Evolutionary conservation across 2,113 vertebrate genomes (phyloP), one percentile per base, ranked within the genome.

Genomic region (Pavo muticus): DNA sequence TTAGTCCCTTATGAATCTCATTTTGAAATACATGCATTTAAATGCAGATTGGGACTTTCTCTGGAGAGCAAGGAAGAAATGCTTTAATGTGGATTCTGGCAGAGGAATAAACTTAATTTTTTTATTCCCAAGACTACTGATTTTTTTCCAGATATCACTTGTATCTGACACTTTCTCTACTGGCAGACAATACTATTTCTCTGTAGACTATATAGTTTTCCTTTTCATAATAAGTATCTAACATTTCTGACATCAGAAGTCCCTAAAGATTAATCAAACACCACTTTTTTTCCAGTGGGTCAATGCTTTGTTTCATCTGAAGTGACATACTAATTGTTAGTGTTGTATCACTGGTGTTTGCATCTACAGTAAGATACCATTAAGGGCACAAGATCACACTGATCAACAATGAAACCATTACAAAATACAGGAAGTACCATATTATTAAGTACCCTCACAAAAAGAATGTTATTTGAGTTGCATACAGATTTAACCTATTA

Each of bases 21-120:
- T 90, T 83, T 94, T 72, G 95, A 94, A 88, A 95, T 69, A 90
- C 50, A 40, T 57, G 16, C 57, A 81, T 74, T 77, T 64, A 68
- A 86, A 87, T 80, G 24, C 30, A 42, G 1, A 18, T 44, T 50
- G 59, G 50, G 47, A 80, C 64, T 78, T 94, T 47, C 73, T 91
- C 65, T 84, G 81, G 72, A 93, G 59, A 89, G 47, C 30, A 44
- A 88, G 21, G 27, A 67, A 91, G 17, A 88, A 91, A 88, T 13
- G 45, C 29, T 94, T 95, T 87, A 64, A 96, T 95, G 50, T 61
- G 14, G 84, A 89, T 93, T 87, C 57, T 67, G 70, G 25, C 68
- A 91, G 77, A 94, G 94, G 64, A 93, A 96, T 20, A 91, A 93
- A 78, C 50, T 75, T 82, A 83, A 25, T 56, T 65, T 91, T 89